Evolutionary conservation across 2,888 invertebrate species (phyloP), one percentile per base, ranked within the genome.

Genomic region (Drosophila rubida): DNA sequence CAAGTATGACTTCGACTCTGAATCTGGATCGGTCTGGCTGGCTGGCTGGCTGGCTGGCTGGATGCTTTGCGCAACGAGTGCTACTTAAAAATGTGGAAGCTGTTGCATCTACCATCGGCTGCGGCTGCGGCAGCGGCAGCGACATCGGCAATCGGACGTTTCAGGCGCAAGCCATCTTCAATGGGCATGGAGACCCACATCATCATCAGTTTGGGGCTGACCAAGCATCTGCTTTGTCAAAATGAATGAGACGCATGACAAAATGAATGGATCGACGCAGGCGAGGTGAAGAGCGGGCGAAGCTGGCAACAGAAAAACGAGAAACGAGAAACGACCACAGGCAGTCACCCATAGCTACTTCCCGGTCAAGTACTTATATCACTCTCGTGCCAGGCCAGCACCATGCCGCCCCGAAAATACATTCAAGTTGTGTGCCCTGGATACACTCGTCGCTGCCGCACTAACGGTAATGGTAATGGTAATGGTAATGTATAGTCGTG

Each of bases 161-260:
- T 49, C 57, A 50, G 49, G 65, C 65, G 49, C 51, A 68, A 68
- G 78, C 81, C 55, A 73, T 55, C 55, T 57, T 35, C 53, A 41
- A 53, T 44, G 48, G 30, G 41, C 37, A 57, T 16, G 55, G 25
- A 37, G 16, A 37, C 50, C 51, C 60, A 53, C 57, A 65, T 32
- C 32, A 32, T 32, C 32, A 32, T 65, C 67, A 35, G 44, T 57
- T 45, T 45, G 73, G 45, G 27, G 32, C 59, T 66, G 59, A 66
- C 65, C 72, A 71, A 69, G 64, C 79, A 81, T 68, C 86, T 85
- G 71, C 86, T 82, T 85, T 70, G 80, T 65, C 58, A 67, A 82
- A 69, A 69, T 76, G 78, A 83, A 80, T 45, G 55, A 48, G 58
- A 66, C 66, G 64, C 71, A 64, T 75, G 73, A 58, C 63, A 71